These are phyloP conservation scores for Magallana gigas DNA, from an alignment of 1,140 invertebrate genomes.

Conservation along the genomic window DNA sequence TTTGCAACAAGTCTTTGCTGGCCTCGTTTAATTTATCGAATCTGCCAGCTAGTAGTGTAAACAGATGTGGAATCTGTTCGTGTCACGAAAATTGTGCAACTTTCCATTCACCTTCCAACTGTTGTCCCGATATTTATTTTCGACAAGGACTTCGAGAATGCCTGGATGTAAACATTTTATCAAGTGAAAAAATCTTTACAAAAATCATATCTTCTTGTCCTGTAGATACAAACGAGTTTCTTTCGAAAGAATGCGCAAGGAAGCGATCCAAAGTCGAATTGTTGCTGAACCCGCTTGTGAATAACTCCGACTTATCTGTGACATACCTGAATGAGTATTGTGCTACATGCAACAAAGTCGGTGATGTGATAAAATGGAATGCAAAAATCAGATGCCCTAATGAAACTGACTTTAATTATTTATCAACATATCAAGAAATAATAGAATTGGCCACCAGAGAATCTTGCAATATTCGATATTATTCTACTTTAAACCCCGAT, in stretches of 20 bases:
- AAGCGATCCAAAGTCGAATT: background rate
- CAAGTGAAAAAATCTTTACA: background rate
- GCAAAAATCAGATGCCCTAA: background rate
- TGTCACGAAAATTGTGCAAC: background rate
- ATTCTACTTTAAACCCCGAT: no score
- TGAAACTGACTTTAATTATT: background rate
- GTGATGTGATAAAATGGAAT: background rate
- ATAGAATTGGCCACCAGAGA: background rate
- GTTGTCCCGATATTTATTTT: slow-evolving; percentile 3
- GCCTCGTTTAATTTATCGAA: background rate
- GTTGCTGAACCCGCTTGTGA: background rate
- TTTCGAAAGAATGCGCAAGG: background rate
- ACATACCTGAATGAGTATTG: background rate
- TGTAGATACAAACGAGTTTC: background rate
- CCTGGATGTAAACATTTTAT: background rate
- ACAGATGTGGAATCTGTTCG: background rate
- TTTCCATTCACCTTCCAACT: background rate
- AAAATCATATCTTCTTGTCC: background rate
- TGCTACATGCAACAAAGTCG: background rate
- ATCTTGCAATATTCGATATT: background rate
- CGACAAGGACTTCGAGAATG: background rate
- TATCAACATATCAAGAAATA: background rate
- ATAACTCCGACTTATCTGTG: no score
- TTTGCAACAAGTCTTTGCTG: slow-evolving; percentile 4
- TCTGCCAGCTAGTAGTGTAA: background rate